Conservation (phyloP, 2,113 vertebrate genomes). For the Calidris pygmaea region DNA sequence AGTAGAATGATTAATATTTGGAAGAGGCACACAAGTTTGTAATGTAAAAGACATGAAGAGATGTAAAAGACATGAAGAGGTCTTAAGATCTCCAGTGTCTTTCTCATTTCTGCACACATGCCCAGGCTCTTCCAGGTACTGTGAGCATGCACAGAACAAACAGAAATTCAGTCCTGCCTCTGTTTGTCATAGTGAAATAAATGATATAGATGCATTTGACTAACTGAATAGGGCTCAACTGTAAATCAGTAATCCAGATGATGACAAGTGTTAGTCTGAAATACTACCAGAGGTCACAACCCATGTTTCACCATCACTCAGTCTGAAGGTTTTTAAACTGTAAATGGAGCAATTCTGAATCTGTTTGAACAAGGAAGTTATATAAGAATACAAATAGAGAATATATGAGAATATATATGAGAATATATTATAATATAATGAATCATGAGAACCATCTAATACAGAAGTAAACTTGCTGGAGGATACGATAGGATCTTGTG, state of each 20-base stretch:
- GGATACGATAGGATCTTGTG: fast-evolving
- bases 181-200: neutral
- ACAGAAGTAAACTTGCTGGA: neutral
- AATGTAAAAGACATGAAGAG: too few species aligned
- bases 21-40: neutral
- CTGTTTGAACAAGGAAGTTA: neutral
- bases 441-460: neutral
- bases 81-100: neutral
- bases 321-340: neutral
- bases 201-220: neutral
- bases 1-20: neutral
- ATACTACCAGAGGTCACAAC: neutral
- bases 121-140: neutral
- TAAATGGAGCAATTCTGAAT: neutral
- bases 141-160: neutral
- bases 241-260: neutral
- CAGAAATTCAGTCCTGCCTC: neutral
- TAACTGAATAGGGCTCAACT: neutral
- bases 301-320: neutral
- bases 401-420: too few species aligned
- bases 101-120: neutral
- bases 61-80: neutral
- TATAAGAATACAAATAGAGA: too few species aligned
- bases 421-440: neutral
- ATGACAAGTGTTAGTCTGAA: neutral